Base-by-base conservation (phyloP, 2,113 vertebrate species). In the Gracilinanus agilis region DNA sequence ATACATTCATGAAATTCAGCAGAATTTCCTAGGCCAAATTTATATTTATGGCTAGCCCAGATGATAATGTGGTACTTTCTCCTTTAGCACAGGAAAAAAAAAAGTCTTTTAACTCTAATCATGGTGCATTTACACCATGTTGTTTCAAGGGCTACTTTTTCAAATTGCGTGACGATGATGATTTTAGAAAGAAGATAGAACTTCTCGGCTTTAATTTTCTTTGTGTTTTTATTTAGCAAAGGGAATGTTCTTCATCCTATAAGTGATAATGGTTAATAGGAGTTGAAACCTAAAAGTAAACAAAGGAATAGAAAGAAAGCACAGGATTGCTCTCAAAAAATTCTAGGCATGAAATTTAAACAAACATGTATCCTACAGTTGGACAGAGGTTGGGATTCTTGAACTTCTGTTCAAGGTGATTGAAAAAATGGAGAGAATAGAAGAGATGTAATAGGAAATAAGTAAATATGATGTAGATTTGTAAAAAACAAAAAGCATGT, bases 11-110 rank as follows among this genome's bases (percentile, higher is more conserved):
- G 49, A 49, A n/a, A 97, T 93, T 44, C 24, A 96, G 34, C 54
- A 83, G 67, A 95, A 94, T 93, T 19, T 0, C 0, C 53, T 90
- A 94, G 67, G 95, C 56, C 94, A 75, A 97, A 56, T 3, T 49
- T 96, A 9, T 25, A 93, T 95, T 83, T 55, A 75, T 44, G 0
- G 27, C 25, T 19, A 27, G 67, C 54, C 93, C 94, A 61, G 11
- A 24, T 67, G 55, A 75, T 90, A 54, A 89, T 21, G 34, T 0
- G 56, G 61, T 75, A 24, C 10, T 91, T 10, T 93, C 21, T 40
- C 89, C 40, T 95, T 94, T 90, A 97, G 90, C 3, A 10, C 58
- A 90, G 96, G 49, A 49, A 49, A 49, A 49, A 49, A 49, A 49
- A 12, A n/a, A 75, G 12, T 12, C 29, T n/a, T n/a, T 13, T 75